Conservation (phyloP, 2,113 vertebrate genomes). For the Tetrax tetrax region DNA sequence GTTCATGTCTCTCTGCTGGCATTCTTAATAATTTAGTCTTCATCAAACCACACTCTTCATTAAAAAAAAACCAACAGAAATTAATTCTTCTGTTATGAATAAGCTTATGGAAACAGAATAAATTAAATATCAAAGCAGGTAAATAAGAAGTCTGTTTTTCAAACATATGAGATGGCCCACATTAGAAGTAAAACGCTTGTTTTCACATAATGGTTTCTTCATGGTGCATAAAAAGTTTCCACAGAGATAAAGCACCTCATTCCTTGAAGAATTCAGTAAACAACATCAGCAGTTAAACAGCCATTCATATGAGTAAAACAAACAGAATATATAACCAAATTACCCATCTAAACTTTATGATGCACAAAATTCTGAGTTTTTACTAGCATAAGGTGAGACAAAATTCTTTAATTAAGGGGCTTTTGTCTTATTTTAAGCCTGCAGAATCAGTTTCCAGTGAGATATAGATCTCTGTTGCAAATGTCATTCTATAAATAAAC, state of each 20-base stretch:
- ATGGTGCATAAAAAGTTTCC: neutral
- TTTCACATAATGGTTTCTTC: neutral
- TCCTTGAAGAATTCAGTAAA: neutral
- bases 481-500: neutral
- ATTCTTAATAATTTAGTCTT: neutral
- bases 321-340: neutral
- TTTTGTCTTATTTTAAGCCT: neutral
- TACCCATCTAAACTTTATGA: constrained; percentile 2
- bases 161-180: neutral
- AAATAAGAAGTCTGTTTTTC: neutral
- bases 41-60: neutral
- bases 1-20: neutral
- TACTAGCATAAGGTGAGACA: neutral
- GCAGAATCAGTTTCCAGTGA: neutral
- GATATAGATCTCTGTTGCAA: neutral
- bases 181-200: neutral
- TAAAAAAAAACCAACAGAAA: neutral
- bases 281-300: neutral
- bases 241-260: neutral
- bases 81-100: neutral
- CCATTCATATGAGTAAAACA: neutral
- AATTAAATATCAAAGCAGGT: neutral
- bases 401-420: neutral
- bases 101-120: neutral
- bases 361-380: neutral